Conservation (phyloP, 2,888 invertebrate species). For the Stenichneumon culpator region DNA sequence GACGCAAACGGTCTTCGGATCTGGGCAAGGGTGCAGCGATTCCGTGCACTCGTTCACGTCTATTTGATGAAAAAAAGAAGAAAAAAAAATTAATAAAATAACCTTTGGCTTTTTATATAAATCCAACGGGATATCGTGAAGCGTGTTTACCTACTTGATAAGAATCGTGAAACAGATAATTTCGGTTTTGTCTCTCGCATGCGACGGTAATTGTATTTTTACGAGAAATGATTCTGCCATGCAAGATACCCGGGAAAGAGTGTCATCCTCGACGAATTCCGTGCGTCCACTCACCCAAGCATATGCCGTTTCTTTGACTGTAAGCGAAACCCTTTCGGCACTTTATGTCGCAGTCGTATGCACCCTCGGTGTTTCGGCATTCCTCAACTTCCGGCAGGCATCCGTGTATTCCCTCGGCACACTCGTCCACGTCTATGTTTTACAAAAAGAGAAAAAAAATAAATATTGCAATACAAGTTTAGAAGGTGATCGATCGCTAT, state of each 20-base stretch:
- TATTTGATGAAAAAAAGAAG: constrained; percentile 72
- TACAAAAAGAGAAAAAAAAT: neutral
- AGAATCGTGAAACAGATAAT: constrained; percentile 55
- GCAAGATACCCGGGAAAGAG: constrained; percentile 6
- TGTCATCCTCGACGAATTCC: constrained; percentile 19
- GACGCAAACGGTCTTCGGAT: constrained; percentile 87
- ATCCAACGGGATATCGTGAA: neutral
- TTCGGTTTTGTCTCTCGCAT: constrained; percentile 12
- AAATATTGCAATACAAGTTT: constrained; percentile 53
- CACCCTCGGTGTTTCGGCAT: constrained; percentile 85
- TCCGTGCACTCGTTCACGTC: constrained; percentile 87
- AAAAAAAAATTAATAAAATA: neutral
- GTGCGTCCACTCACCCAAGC: constrained; percentile 78
- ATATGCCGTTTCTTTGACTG: constrained; percentile 75
- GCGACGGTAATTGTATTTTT: neutral
- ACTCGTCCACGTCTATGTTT: constrained; percentile 91
- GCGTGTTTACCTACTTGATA: constrained; percentile 62
- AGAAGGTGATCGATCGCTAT: neutral
- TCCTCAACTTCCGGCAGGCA: constrained; percentile 86
- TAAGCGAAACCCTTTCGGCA: constrained; percentile 80
- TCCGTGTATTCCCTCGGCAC: constrained; percentile 87
- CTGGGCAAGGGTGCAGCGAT: constrained; percentile 84
- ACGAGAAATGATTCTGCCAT: constrained; percentile 16
- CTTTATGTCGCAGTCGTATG: constrained; percentile 84
- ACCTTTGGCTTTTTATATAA: neutral